phyloP scores from a whole-genome alignment of 2,113 vertebrate genomes.

The Pipa parva region DNA sequence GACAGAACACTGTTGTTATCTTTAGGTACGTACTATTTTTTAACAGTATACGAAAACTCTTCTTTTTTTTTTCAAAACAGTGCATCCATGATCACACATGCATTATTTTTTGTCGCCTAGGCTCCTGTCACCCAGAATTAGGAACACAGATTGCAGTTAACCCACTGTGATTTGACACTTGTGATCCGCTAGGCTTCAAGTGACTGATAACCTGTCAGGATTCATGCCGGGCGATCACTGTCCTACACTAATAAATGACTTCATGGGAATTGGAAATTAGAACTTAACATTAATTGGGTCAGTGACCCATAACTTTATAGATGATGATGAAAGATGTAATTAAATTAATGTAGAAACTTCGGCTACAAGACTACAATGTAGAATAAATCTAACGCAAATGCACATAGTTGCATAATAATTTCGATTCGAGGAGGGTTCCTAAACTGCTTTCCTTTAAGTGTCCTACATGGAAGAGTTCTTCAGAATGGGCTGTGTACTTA shows the following conservation, averaged over 20 bases:
- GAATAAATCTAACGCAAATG: too few species aligned
- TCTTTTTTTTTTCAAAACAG: neutral
- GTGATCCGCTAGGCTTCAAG: constrained; percentile 31
- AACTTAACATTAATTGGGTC: constrained; percentile 39
- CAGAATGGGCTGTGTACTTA: neutral
- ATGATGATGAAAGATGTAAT: constrained; percentile 35
- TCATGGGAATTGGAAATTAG: constrained; percentile 37
- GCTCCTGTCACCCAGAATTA: constrained; percentile 17
- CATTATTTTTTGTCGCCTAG: neutral
- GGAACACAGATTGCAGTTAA: constrained; percentile 12
- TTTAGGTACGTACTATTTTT: too few species aligned
- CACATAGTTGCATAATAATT: too few species aligned
- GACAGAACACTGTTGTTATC: too few species aligned
- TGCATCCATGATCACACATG: neutral
- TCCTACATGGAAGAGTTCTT: too few species aligned
- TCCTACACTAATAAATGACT: constrained; percentile 33
- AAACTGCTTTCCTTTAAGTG: too few species aligned
- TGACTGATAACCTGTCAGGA: constrained; percentile 43
- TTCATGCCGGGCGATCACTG: constrained; percentile 22
- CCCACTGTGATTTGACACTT: constrained; percentile 14
- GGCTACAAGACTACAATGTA: neutral
- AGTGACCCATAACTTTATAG: constrained; percentile 37
- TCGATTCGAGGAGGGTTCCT: too few species aligned
- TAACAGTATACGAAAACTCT: too few species aligned
- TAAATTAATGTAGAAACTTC: constrained; percentile 31